Conservation (phyloP, 2,888 invertebrate genomes). For the Helicoverpa assulta region DNA sequence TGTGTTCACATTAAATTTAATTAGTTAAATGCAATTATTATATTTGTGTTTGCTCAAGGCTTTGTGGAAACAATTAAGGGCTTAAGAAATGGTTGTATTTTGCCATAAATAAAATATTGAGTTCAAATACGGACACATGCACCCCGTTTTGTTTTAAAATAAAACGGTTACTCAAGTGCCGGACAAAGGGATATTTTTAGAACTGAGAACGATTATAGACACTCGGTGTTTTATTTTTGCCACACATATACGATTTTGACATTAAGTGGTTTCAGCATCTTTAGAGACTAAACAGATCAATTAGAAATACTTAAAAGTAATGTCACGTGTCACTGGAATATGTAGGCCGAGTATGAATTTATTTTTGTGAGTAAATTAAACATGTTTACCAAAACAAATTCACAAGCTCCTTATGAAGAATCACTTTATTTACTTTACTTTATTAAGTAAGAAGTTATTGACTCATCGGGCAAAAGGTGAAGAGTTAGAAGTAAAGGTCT, state of each 20-base stretch:
- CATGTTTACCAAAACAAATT: background rate
- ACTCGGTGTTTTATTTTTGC: too few relatives aligned
- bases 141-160: too few relatives aligned
- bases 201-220: too few relatives aligned
- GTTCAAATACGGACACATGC: too few relatives aligned
- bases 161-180: too few relatives aligned
- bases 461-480: slow-evolving; percentile 52
- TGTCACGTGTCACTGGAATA: background rate
- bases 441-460: slow-evolving; percentile 30
- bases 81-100: background rate
- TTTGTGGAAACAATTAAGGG: background rate
- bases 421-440: slow-evolving; percentile 16
- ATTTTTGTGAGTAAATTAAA: background rate
- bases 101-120: background rate
- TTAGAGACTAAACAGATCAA: background rate
- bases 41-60: background rate
- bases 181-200: too few relatives aligned
- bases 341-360: background rate
- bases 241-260: background rate
- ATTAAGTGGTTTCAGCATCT: background rate
- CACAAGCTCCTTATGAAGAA: background rate
- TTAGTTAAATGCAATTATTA: slow-evolving; percentile 41
- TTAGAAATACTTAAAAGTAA: background rate
- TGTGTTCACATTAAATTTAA: slow-evolving; percentile 48
- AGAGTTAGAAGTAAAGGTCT: slow-evolving; percentile 20